phyloP scores from a whole-genome alignment of 2,797 vertebrate genomes.

The Myoxocephalus aenaeus region DNA sequence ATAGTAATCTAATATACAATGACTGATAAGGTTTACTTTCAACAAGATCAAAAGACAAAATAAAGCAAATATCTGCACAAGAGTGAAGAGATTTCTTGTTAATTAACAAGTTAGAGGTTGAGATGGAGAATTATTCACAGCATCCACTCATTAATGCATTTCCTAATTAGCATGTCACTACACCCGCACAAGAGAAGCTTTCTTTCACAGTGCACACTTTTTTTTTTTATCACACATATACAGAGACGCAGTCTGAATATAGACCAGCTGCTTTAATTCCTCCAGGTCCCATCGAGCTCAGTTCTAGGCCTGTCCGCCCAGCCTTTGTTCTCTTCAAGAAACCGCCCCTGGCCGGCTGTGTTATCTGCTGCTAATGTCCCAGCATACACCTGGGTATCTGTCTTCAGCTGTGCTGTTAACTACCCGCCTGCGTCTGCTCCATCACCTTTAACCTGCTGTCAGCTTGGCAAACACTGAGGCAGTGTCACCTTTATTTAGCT shows the following conservation, averaged over 20 bases:
- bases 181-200: constrained; percentile 21
- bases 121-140: neutral
- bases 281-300: constrained; percentile 52
- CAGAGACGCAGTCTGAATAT: constrained; percentile 67
- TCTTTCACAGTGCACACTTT: constrained; percentile 31
- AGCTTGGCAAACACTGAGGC: constrained; percentile 51
- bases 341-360: constrained; percentile 26
- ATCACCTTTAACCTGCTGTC: constrained; percentile 77
- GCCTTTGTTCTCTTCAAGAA: constrained; percentile 56
- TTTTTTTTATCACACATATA: constrained; percentile 16
- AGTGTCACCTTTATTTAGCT: constrained; percentile 63
- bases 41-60: neutral
- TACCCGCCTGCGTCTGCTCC: constrained; percentile 59
- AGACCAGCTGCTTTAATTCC: constrained; percentile 65
- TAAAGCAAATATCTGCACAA: neutral
- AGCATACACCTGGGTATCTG: constrained; percentile 64
- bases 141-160: constrained; percentile 16
- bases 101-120: constrained; percentile 9
- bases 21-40: neutral
- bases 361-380: constrained; percentile 51
- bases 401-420: constrained; percentile 71
- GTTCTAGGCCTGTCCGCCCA: constrained; percentile 26
- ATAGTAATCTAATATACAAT: neutral
- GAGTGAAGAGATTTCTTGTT: neutral
- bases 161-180: constrained; percentile 41